Evolutionary conservation across 2,113 vertebrate genomes (phyloP).

Genomic region (Trematomus loennbergii): DNA sequence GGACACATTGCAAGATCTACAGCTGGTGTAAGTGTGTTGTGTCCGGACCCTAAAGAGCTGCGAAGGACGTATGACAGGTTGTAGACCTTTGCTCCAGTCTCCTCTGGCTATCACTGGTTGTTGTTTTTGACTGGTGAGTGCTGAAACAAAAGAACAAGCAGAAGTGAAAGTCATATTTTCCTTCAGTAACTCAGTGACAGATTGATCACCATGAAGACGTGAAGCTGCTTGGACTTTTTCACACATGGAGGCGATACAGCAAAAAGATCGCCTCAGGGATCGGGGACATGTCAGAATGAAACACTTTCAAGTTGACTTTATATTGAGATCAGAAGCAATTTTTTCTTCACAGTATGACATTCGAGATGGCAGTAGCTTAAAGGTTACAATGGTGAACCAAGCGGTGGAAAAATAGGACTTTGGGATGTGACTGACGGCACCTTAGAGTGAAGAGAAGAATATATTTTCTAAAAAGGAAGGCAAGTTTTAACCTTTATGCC

Average conservation of each 20-base stretch:
- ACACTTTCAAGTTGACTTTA: constrained; percentile 17
- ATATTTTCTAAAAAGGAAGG: not conserved
- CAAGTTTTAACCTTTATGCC: not conserved
- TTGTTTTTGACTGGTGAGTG: not conserved
- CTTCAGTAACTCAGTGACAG: constrained; percentile 37
- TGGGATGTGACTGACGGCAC: not conserved
- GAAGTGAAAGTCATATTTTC: not conserved
- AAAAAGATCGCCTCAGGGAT: constrained; percentile 31
- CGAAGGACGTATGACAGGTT: constrained; percentile 3
- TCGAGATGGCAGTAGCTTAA: constrained; percentile 8
- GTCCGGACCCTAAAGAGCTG: not conserved
- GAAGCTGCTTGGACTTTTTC: constrained; percentile 28
- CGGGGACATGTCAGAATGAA: constrained; percentile 40
- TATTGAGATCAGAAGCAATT: constrained; percentile 27
- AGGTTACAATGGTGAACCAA: constrained; percentile 12
- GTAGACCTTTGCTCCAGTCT: not conserved
- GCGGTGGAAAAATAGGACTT: not conserved
- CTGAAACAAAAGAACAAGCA: not conserved
- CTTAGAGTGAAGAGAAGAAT: not conserved
- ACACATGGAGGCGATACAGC: not conserved
- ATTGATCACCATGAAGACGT: constrained; percentile 33
- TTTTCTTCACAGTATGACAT: constrained; percentile 23
- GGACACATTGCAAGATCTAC: not conserved
- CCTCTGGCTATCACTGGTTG: not conserved
- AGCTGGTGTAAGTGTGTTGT: not conserved